A percentile compares a stretch with the other conserved stretches of the same genome.
Evolutionary conservation across 2,113 vertebrate genomes (phyloP).

Genomic region (Ovis aries): ARS-UI_Ramb_v3.0 NC_056054.1:59958001-59958500

Average conservation of each 20-base stretch:
- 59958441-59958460: neutral
- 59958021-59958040: neutral
- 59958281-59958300: neutral
- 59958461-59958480: neutral
- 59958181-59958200: neutral
- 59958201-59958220: neutral
- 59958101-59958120: neutral
- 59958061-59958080: neutral
- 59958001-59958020: constrained; percentile 8
- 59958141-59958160: neutral
- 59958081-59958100: neutral
- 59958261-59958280: neutral
- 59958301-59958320: neutral
- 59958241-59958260: neutral
- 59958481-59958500: neutral
- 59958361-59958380: neutral
- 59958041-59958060: neutral
- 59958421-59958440: neutral
- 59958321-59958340: neutral
- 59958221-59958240: neutral
- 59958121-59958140: neutral
- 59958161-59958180: neutral
- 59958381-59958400: neutral
- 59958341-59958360: neutral
- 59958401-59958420: neutral